Base-by-base conservation (phyloP, 2,888 invertebrate species). In the Drosophila nigricruria region DNA sequence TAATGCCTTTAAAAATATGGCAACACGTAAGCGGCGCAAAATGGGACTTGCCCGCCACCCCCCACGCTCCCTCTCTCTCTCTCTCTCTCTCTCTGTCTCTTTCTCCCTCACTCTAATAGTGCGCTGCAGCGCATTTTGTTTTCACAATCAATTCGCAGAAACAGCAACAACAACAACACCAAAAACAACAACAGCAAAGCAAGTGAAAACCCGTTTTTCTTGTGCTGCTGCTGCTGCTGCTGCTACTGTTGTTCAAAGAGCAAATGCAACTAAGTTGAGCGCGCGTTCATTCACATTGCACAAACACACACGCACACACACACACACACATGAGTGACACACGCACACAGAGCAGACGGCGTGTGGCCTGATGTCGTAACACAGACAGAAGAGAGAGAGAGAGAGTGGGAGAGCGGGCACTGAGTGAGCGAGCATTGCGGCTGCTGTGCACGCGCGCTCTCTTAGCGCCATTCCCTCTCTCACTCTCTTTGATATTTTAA, bases 1-100 rank as follows among this genome's bases (percentile, higher is more conserved):
- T 88, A 88, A 88, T 88, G 77, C 77, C 70, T 79, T 90, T 88
- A 88, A 87, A 88, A 90, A 88, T 88, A 88, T 84, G 82, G 81
- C 90, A 90, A 89, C 90, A 88, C 90, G 90, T 88, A 88, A 88
- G 88, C 82, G 75, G 49, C 60, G 40, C 73, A 69, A 73, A 73
- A 65, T 40, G 61, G 34, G 23, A 36, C 36, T 25, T 20, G 32
- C 32, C 32, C 32, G 32, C 30, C 52, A 20, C 23, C 52, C 50
- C 30, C 18, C 14, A 18, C 12, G 5, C 18, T 1, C n/a, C 8
- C 45, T 4, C 25, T 9, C 25, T 5, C 9, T 25, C 45, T 16
- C 25, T 1, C 12, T 14, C 45, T 16, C 47, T 25, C 45, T 45
- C 16, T 45, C 16, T 3, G n/a, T n/a, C 16, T 3, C 25, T 16